Evolutionary conservation across 2,888 invertebrate genomes (phyloP).

Genomic region (Philereme vetulata): DNA sequence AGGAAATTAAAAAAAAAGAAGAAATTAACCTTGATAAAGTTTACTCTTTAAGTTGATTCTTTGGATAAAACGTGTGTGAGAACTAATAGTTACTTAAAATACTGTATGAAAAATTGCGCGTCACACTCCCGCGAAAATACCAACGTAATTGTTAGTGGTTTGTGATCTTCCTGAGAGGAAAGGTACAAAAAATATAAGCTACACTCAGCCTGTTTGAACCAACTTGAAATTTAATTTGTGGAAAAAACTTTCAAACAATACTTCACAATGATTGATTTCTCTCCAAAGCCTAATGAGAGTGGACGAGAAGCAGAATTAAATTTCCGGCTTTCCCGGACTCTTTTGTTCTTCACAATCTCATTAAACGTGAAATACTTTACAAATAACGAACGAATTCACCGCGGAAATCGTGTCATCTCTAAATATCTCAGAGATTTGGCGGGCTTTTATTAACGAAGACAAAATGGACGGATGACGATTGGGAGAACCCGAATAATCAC

Average conservation of each 20-base stretch:
- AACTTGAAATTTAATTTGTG: slow-evolving; percentile 26
- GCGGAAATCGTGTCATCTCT: slow-evolving; percentile 61
- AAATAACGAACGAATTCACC: slow-evolving; percentile 57
- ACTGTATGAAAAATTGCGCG: too few relatives aligned
- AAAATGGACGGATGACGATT: slow-evolving; percentile 47
- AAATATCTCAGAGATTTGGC: slow-evolving; percentile 51
- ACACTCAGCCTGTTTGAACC: background rate
- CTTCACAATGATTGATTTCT: slow-evolving; percentile 54
- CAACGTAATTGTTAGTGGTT: too few relatives aligned
- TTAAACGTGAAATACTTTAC: slow-evolving; percentile 65
- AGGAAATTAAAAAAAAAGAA: too few relatives aligned
- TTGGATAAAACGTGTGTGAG: too few relatives aligned
- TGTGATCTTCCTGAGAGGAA: too few relatives aligned
- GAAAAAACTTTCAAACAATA: slow-evolving; percentile 35
- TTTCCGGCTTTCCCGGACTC: slow-evolving; percentile 60
- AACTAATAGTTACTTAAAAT: too few relatives aligned
- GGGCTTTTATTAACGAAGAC: slow-evolving; percentile 51
- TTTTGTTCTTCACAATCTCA: slow-evolving; percentile 72
- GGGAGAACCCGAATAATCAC: slow-evolving; percentile 37
- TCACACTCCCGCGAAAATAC: too few relatives aligned
- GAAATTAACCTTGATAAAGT: too few relatives aligned
- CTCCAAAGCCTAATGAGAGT: slow-evolving; percentile 58
- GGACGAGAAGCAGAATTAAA: slow-evolving; percentile 61
- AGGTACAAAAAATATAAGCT: background rate
- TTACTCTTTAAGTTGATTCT: too few relatives aligned